A percentile compares a stretch with the other conserved stretches of the same genome.
These are phyloP conservation scores for Coenonympha arcania DNA, from an alignment of 2,888 invertebrate species.

Conservation along the genomic window DNA sequence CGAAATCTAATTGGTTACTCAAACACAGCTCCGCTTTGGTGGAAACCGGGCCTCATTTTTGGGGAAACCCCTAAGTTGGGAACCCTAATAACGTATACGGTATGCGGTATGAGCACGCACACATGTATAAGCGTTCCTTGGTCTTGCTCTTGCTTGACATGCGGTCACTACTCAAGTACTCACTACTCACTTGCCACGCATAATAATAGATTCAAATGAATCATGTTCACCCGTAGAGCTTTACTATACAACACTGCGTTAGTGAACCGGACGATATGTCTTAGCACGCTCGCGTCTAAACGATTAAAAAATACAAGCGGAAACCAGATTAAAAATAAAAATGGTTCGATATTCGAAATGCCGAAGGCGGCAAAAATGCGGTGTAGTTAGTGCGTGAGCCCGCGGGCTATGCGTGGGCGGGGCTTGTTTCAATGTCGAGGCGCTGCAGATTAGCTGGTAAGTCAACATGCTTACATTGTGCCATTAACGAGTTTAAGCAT, in stretches of 20 bases:
- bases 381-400: slow-evolving; percentile 22
- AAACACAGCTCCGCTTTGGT: too few species aligned
- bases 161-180: too few species aligned
- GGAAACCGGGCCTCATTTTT: too few species aligned
- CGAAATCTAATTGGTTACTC: too few species aligned
- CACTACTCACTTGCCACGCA: slow-evolving; percentile 69
- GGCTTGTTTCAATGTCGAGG: slow-evolving; percentile 47
- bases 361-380: slow-evolving; percentile 18
- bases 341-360: slow-evolving; percentile 22
- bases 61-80: too few species aligned
- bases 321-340: slow-evolving; percentile 8
- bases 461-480: slow-evolving; percentile 18
- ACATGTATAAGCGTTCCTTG: slow-evolving; percentile 37
- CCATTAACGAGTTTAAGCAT: too few species aligned
- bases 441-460: slow-evolving; percentile 45
- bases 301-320: slow-evolving; percentile 9
- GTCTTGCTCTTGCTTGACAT: slow-evolving; percentile 72
- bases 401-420: slow-evolving; percentile 26
- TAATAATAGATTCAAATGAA: slow-evolving; percentile 70
- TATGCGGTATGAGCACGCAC: slow-evolving; percentile 30
- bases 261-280: slow-evolving; percentile 59
- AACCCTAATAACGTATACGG: too few species aligned
- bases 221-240: slow-evolving; percentile 53
- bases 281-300: slow-evolving; percentile 32
- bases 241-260: slow-evolving; percentile 39